A percentile compares a stretch with the other conserved stretches of the same genome.
These are phyloP conservation scores for Tiaroga cobitis DNA, from an alignment of 2,797 vertebrate species.

Conservation along the genomic window DNA sequence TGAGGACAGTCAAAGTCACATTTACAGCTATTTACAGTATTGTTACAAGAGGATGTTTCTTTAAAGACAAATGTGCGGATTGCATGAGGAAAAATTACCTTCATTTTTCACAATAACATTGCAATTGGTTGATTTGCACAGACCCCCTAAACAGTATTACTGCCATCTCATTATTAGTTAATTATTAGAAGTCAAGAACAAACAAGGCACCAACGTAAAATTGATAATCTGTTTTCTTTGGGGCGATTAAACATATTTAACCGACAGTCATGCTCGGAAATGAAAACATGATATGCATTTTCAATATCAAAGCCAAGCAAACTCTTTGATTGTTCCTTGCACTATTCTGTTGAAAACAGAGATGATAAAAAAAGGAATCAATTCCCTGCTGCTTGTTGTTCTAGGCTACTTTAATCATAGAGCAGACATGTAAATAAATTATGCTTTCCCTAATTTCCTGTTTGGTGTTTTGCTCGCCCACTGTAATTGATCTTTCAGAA, in stretches of 20 bases:
- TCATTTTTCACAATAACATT: slow-evolving; percentile 53
- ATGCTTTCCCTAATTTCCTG: slow-evolving; percentile 60
- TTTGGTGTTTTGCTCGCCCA: slow-evolving; percentile 46
- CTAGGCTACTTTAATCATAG: slow-evolving; percentile 66
- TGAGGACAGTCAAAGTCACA: background rate
- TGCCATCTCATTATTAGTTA: slow-evolving; percentile 44
- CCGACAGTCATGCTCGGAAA: slow-evolving; percentile 48
- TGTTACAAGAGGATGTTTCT: slow-evolving; percentile 3
- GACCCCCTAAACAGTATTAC: slow-evolving; percentile 39
- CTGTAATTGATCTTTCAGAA: slow-evolving; percentile 57
- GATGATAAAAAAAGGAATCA: slow-evolving; percentile 64
- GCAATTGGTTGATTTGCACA: slow-evolving; percentile 68
- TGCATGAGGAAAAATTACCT: slow-evolving; percentile 48
- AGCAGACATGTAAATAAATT: slow-evolving; percentile 63
- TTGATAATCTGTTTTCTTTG: slow-evolving; percentile 47
- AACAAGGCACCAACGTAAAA: slow-evolving; percentile 51
- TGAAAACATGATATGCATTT: slow-evolving; percentile 45
- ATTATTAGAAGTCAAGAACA: slow-evolving; percentile 57
- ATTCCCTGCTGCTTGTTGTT: slow-evolving; percentile 64
- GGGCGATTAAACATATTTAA: slow-evolving; percentile 52
- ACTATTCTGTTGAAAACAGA: slow-evolving; percentile 50
- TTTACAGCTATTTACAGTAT: slow-evolving; percentile 24
- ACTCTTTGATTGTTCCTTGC: slow-evolving; percentile 60
- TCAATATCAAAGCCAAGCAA: slow-evolving; percentile 48
- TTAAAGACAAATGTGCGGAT: slow-evolving; percentile 52